Base-by-base conservation (phyloP, 2,797 vertebrate genomes). In the Arrhamphus sclerolepis region DNA sequence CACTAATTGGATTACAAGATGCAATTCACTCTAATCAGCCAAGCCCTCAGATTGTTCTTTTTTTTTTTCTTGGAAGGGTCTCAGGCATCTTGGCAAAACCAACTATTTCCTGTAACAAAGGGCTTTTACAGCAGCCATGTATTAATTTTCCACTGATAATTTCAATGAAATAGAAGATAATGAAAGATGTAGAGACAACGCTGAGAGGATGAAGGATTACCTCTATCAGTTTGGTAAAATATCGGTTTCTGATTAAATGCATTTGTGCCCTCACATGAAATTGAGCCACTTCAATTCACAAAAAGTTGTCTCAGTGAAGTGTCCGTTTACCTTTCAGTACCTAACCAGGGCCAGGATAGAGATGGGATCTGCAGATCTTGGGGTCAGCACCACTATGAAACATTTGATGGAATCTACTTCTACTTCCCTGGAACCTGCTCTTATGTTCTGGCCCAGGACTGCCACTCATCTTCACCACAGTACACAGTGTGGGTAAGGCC, bases 371-470 rank as follows among this genome's bases (percentile, higher is more conserved):
- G 97, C 89, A 95, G 95, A 88, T 96, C 95, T 0, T 99, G 97
- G 98, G 98, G 98, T 79, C 98, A 98, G 51, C 92, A 98, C 89
- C 90, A 98, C 86, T 98, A 94, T 87, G 98, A 99, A 93, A 98
- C 97, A 10, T 99, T 99, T 89, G 98, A 99, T 89, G 98, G 98
- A 39, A 94, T 97, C 85, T 99, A 98, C 87, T 98, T 95, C 90
- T 98, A 95, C 85, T 97, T 96, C 83, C 97, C 97, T 56, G 98
- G 98, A 85, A 95, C 93, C 61, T 99, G 98, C 85, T 98, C 97
- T 42, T 99, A 98, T 56, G 91, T 99, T 83, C 92, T 99, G 91
- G 95, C 96, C 84, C 97, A 97, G 91, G 97, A 98, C 66, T 99
- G 98, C 78, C 92, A 91, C 83, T 89, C 92, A 63, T 63, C 88